Base-by-base conservation (phyloP, 2,113 vertebrate species). In the Nothoprocta perdicaria region DNA sequence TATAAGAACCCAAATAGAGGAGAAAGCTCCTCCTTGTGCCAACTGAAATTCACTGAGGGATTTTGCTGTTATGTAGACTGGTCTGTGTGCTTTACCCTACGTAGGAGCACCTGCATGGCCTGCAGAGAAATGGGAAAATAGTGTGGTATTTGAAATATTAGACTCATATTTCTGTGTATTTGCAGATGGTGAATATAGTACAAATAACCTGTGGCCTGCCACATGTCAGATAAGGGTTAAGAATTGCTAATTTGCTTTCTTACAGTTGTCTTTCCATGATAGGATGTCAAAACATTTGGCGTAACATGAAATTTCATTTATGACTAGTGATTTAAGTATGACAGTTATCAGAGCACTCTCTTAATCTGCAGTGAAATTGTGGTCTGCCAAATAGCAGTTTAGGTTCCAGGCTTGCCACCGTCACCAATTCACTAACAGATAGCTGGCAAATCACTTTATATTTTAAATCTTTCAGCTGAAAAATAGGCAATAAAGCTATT, bases 141-240 rank as follows among this genome's bases (percentile, higher is more conserved):
- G 45, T 61, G 22, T 66, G 53, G 3, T 69, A 46, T 95, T 94
- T 86, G 60, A 84, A 66, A 50, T 74, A 58, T 80, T 86, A 90
- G n/a, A 84, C 83, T 88, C 80, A 86, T 58, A 18, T 35, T 57
- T 1, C 55, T 77, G 86, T 5, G 1, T 88, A 86, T 86, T 90
- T 94, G 40, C n/a, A 69, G 65, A 43, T 86, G 80, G 88, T 90
- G 72, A 85, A 73, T 62, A 83, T 8, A 61, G 19, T 12, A 76
- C 18, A 38, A 9, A 46, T 80, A 12, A 62, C 22, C 68, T 33
- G 43, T 90, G 14, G 26, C 52, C 26, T 87, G 27, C 14, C 18
- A 21, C 6, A 50, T 87, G 43, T 76, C 40, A 63, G 33, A 38
- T 38, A 46, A 83, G 14, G 31, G 2, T 31, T 57, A 26, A 76